A percentile compares a stretch with the other conserved stretches of the same genome.
These are phyloP conservation scores for Rhynchophorus ferrugineus DNA, from an alignment of 1,140 invertebrate species.

Conservation along the genomic window DNA sequence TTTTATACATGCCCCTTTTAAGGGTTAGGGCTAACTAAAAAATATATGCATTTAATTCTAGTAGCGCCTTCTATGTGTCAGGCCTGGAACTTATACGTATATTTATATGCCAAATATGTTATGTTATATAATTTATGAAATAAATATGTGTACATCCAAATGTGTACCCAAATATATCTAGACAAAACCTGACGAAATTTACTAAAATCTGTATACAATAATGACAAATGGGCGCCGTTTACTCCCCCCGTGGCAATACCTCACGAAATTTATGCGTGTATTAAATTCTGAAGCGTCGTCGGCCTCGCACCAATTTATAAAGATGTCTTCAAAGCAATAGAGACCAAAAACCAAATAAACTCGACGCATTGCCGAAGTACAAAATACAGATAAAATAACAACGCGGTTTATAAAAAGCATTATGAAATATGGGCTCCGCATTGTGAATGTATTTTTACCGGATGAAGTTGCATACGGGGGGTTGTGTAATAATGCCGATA, in stretches of 20 bases:
- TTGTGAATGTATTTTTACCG: conserved; percentile 32
- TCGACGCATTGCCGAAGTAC: conserved; percentile 8
- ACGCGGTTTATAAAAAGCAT: conserved; percentile 30
- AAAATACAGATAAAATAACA: conserved; percentile 27
- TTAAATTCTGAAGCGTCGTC: conserved; percentile 16
- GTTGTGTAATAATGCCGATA: too few species aligned
- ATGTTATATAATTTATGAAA: too few species aligned
- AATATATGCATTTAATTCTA: too few species aligned
- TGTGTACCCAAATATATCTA: conserved; percentile 15
- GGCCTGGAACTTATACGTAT: too few species aligned
- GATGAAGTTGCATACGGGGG: neutral
- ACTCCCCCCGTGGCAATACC: conserved; percentile 6
- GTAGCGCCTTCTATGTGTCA: too few species aligned
- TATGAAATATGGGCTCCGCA: conserved; percentile 35
- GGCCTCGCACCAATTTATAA: conserved; percentile 15
- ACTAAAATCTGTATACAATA: too few species aligned
- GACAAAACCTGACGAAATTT: too few species aligned
- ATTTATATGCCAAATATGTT: too few species aligned
- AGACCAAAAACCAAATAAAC: conserved; percentile 8
- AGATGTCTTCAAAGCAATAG: conserved; percentile 22
- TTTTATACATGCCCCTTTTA: too few species aligned
- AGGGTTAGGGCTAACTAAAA: too few species aligned
- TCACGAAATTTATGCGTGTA: conserved; percentile 12
- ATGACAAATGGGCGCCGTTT: conserved; percentile 18
- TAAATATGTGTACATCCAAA: too few species aligned